These are phyloP conservation scores for Ochlodes sylvanus DNA, from an alignment of 2,888 invertebrate genomes.

Conservation along the genomic window DNA sequence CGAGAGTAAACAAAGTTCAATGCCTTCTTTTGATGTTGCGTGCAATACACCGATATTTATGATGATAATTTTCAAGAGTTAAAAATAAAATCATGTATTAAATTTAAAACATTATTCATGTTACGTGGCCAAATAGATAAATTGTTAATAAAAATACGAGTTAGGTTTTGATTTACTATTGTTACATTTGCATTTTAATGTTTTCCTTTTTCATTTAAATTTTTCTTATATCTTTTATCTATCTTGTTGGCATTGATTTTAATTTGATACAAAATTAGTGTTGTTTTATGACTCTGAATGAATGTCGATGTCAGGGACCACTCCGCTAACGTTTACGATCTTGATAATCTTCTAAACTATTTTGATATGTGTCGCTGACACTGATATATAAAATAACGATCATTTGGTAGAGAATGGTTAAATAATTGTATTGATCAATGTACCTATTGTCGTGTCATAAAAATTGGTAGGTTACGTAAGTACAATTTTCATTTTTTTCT, in stretches of 20 bases:
- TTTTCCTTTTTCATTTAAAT: constrained; percentile 43
- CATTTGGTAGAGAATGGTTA: neutral
- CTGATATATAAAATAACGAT: constrained; percentile 1
- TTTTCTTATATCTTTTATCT: constrained; percentile 51
- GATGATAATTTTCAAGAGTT: neutral
- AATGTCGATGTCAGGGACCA: constrained; percentile 36
- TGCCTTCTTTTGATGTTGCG: too few species aligned
- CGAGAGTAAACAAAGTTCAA: too few species aligned
- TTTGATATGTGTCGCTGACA: neutral
- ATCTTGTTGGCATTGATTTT: constrained; percentile 56
- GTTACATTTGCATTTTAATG: constrained; percentile 41
- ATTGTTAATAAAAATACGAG: constrained; percentile 10
- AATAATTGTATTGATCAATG: neutral
- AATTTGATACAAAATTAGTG: constrained; percentile 59
- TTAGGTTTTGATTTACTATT: constrained; percentile 42
- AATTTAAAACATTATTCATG: constrained; percentile 7
- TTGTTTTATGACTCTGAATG: constrained; percentile 42
- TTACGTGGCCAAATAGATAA: constrained; percentile 2
- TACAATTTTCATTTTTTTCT: too few species aligned
- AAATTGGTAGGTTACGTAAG: too few species aligned
- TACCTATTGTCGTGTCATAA: too few species aligned
- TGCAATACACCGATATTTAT: neutral
- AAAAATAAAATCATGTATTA: neutral
- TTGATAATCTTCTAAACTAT: constrained; percentile 39
- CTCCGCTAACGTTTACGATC: constrained; percentile 39